Conservation (phyloP, 2,113 vertebrate genomes). For the Chionis minor region DNA sequence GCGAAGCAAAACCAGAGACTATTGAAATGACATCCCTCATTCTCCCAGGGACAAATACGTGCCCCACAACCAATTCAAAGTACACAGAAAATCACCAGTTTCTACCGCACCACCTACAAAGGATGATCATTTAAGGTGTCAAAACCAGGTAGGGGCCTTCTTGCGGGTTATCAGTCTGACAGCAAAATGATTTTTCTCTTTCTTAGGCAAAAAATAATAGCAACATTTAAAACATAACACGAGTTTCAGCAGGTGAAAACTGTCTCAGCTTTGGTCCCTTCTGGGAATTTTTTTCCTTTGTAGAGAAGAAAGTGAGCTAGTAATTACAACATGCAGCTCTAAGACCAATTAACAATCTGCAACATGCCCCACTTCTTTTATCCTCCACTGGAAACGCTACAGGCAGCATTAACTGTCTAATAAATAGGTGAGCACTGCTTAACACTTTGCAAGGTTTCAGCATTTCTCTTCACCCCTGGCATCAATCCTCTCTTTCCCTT, state of each 20-base stretch:
- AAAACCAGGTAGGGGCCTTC: neutral
- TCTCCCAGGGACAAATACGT: neutral
- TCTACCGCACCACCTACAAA: neutral
- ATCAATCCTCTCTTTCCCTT: slow-evolving; percentile 6
- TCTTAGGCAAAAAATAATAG: neutral
- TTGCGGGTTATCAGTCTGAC: neutral
- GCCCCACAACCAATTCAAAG: neutral
- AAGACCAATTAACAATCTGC: slow-evolving; percentile 66
- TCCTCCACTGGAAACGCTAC: slow-evolving; percentile 47
- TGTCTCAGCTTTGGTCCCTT: slow-evolving; percentile 16
- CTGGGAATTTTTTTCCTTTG: slow-evolving; percentile 27
- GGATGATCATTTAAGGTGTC: neutral
- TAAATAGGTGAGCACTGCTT: slow-evolving; percentile 62
- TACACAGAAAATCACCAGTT: neutral
- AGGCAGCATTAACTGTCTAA: slow-evolving; percentile 64
- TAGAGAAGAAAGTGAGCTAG: slow-evolving; percentile 33
- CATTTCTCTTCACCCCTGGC: slow-evolving; percentile 34
- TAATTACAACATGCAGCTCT: slow-evolving; percentile 62
- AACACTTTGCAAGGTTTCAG: slow-evolving; percentile 43
- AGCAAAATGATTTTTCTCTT: neutral
- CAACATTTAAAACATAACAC: neutral
- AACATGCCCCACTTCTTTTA: slow-evolving; percentile 60
- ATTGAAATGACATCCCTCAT: neutral
- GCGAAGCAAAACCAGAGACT: neutral
- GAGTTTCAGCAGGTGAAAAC: slow-evolving; percentile 23